Percentiles rank a stretch among this genome's conserved stretches.
These are phyloP conservation scores for Amiota minor DNA, from an alignment of 2,888 invertebrate genomes.

Conservation along the genomic window DNA sequence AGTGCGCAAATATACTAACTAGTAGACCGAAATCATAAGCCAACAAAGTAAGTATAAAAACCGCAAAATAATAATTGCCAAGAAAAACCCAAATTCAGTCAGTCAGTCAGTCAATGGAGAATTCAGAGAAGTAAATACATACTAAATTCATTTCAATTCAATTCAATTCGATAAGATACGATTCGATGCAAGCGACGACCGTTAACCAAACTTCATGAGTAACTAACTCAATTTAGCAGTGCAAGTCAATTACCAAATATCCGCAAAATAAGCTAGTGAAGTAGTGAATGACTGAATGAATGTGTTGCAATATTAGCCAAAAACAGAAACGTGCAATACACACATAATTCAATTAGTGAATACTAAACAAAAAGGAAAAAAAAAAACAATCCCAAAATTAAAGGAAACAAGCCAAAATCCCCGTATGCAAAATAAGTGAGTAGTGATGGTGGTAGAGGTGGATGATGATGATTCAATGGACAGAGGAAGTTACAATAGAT, in stretches of 20 bases:
- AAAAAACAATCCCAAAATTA: conserved; percentile 2
- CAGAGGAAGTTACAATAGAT: conserved; percentile 4
- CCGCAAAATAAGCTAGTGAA: conserved; percentile 41
- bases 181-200: not conserved
- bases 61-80: not conserved
- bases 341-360: conserved; percentile 59
- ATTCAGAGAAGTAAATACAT: not conserved
- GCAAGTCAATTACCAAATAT: conserved; percentile 53
- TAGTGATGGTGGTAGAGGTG: conserved; percentile 20
- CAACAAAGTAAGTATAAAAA: not conserved
- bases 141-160: not conserved
- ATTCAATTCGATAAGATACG: not conserved
- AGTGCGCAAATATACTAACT: no score
- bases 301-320: conserved; percentile 39
- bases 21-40: not conserved
- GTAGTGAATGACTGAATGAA: not conserved
- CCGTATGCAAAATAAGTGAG: conserved; percentile 46
- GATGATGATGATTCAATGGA: conserved; percentile 18
- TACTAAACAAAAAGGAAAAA: conserved; percentile 33
- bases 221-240: not conserved
- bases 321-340: conserved; percentile 53
- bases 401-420: conserved; percentile 16
- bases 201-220: not conserved
- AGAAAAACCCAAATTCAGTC: conserved; percentile 3
- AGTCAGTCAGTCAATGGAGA: not conserved